Conservation (phyloP, 2,113 vertebrate genomes). For the Barnardius zonarius region DNA sequence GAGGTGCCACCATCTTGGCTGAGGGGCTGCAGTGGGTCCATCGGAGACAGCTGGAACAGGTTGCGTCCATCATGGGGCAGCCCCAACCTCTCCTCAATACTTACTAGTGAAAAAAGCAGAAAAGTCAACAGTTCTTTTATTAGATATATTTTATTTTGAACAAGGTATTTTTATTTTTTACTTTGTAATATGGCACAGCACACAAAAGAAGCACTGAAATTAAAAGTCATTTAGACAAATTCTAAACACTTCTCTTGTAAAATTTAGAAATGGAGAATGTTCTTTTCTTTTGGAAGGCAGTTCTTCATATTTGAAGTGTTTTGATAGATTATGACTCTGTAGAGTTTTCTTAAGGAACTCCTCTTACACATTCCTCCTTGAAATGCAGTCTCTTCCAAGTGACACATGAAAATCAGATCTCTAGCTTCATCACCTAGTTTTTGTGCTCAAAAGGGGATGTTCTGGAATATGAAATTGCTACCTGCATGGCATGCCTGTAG, state of each 20-base stretch:
- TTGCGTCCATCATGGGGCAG: background rate
- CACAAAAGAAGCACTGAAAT: background rate
- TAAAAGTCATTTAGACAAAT: background rate
- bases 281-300: background rate
- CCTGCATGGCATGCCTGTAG: background rate
- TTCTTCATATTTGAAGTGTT: background rate
- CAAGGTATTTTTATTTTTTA: background rate
- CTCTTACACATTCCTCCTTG: background rate
- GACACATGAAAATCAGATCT: background rate
- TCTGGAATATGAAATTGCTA: background rate
- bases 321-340: background rate
- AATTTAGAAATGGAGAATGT: background rate
- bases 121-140: background rate
- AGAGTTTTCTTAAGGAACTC: background rate
- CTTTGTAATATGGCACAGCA: background rate
- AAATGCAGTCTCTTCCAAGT: background rate
- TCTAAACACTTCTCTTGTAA: background rate
- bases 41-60: background rate
- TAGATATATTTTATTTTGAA: background rate
- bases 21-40: background rate
- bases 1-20: background rate
- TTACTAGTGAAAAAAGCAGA: background rate
- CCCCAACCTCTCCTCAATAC: background rate
- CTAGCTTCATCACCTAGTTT: background rate
- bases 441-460: background rate